These are phyloP conservation scores for Phocides pigmalion DNA, from an alignment of 1,140 invertebrate genomes.

Conservation along the genomic window DNA sequence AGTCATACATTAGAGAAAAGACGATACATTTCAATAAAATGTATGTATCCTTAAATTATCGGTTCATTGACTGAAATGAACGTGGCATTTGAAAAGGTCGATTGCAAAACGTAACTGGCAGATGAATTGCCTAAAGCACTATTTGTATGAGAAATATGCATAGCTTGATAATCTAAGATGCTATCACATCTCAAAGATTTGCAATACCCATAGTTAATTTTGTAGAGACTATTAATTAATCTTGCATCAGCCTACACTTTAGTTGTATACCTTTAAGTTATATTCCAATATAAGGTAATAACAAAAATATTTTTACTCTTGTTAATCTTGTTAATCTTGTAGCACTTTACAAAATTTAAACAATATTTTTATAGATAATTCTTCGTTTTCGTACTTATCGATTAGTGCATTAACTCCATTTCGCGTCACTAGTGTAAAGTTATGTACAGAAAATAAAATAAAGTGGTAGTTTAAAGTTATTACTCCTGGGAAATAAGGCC, in stretches of 20 bases:
- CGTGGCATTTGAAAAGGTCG: conserved; percentile 2
- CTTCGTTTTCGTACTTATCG: no score
- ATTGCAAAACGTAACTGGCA: not conserved
- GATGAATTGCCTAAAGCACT: not conserved
- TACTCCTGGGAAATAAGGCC: not conserved
- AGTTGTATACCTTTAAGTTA: not conserved
- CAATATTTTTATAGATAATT: no score
- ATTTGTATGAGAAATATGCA: not conserved
- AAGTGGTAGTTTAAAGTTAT: not conserved
- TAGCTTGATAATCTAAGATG: not conserved
- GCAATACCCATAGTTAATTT: not conserved
- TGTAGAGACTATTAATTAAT: not conserved
- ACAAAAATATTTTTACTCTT: no score
- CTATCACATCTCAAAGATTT: not conserved
- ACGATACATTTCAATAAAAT: no score
- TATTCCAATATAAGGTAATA: no score
- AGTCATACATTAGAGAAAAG: no score
- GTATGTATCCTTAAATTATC: no score
- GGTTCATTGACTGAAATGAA: conserved; percentile 1
- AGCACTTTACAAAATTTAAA: no score
- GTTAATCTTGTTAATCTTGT: no score
- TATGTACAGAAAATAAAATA: not conserved
- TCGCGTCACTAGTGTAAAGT: not conserved
- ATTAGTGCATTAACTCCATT: not conserved
- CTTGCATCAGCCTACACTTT: not conserved